Percentiles rank a stretch among this genome's conserved stretches.
phyloP scores from a whole-genome alignment of 2,888 invertebrate species.

The Lasioglossum figueresi region DNA sequence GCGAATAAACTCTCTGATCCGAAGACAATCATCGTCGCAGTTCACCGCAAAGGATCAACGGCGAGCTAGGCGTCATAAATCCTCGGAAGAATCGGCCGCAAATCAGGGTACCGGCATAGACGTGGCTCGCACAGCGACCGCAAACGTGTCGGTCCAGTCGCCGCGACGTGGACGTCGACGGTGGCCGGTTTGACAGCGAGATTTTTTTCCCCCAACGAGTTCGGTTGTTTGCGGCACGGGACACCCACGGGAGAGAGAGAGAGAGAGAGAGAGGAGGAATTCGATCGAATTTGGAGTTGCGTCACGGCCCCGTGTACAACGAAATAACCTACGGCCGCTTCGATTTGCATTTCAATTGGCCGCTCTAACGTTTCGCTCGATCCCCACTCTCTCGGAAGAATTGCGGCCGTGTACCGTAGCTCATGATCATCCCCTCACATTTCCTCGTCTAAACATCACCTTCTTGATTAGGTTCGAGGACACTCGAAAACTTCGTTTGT shows the following conservation, averaged over 20 bases:
- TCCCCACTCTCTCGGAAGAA: slow-evolving; percentile 20
- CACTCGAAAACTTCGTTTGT: not conserved
- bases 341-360: slow-evolving; percentile 76
- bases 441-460: not conserved
- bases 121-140: not conserved
- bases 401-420: not conserved
- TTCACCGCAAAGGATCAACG: not conserved
- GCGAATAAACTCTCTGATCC: not conserved
- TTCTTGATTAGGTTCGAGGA: not conserved
- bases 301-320: slow-evolving; percentile 56
- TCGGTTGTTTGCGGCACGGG: slow-evolving; percentile 59
- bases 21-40: not conserved
- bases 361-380: slow-evolving; percentile 38
- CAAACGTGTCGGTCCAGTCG: not conserved
- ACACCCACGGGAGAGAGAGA: slow-evolving; percentile 62
- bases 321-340: slow-evolving; percentile 70
- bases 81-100: slow-evolving; percentile 11
- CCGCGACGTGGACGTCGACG: not conserved
- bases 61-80: not conserved
- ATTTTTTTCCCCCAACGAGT: slow-evolving; percentile 40
- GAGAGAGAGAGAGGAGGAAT: slow-evolving; percentile 58
- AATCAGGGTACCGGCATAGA: slow-evolving; percentile 23
- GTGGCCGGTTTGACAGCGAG: slow-evolving; percentile 6
- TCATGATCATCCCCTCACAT: not conserved
- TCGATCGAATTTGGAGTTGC: slow-evolving; percentile 66